Base-by-base conservation (phyloP, 2,888 invertebrate genomes). In the Agonopterix arenella region DNA sequence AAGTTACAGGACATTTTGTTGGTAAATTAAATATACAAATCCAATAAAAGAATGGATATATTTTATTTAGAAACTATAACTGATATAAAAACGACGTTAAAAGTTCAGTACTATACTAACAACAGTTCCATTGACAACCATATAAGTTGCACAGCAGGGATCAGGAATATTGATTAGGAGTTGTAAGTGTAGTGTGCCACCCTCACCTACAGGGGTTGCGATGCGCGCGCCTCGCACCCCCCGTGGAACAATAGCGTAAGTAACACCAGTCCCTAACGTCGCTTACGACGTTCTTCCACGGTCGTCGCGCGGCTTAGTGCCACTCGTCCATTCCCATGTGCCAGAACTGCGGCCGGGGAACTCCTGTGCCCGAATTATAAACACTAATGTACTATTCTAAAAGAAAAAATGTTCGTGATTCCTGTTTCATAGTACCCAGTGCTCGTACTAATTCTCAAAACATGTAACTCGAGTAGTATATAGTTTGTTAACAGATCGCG, bases 131-230 rank as follows among this genome's bases (percentile, higher is more conserved):
- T 76, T 76, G 68, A 76, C 62, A 64, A 59, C 62, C 64, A 73
- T 76, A 69, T 73, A 77, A 73, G 68, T 80, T 76, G 72, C 75
- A 80, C 66, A 69, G 66, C 67, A 52, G 62, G 66, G 69, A 72
- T 76, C 65, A 73, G 73, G 76, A 80, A 79, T 86, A 86, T 86
- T 82, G 88, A 86, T 86, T 75, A 75, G 69, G 80, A 84, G 80
- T 73, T 58, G 74, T 52, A 53, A 53, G 75, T 69, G 67, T 68
- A 11, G 74, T 76, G 76, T 74, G 75, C 61, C 67, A 62, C 69
- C 67, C 61, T 55, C 58, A 49, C 57, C 11, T 9, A 11, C 13
- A 44, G 13, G 40, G 37, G 10, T 8, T 59, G 64, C 59, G 55
- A 52, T 60, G 69, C 66, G 68, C 56, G 61, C 57, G 58, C 57